Conservation (phyloP, 1,140 invertebrate species). For the Magallana gigas region DNA sequence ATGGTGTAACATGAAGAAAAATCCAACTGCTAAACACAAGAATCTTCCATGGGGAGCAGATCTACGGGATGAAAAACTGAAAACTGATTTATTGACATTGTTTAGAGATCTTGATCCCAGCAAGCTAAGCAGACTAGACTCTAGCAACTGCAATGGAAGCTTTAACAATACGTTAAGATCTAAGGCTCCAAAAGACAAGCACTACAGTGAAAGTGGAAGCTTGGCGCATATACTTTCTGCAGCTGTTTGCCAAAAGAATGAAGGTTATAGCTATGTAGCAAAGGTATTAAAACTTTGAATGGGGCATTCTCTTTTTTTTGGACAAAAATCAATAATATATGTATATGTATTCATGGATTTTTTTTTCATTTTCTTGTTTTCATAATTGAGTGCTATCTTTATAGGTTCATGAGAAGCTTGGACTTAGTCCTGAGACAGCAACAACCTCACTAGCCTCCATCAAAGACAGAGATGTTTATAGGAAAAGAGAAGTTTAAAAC, state of each 20-base stretch:
- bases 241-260: too few relatives aligned
- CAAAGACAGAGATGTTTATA: background rate
- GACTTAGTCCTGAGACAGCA: slow-evolving; percentile 18
- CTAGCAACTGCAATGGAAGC: too few relatives aligned
- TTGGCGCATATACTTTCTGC: too few relatives aligned
- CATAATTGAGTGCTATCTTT: background rate
- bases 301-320: background rate
- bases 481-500: too few relatives aligned
- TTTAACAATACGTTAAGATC: too few relatives aligned
- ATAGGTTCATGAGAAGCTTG: background rate
- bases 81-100: background rate
- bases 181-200: too few relatives aligned
- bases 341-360: too few relatives aligned
- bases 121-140: background rate
- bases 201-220: too few relatives aligned
- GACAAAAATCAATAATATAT: too few relatives aligned
- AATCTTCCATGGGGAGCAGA: background rate
- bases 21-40: background rate
- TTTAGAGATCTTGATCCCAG: background rate
- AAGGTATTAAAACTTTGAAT: background rate
- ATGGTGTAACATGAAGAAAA: background rate
- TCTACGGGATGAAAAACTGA: background rate
- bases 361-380: too few relatives aligned
- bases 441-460: background rate
- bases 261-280: background rate